These are phyloP conservation scores for Monochamus saltuarius DNA, from an alignment of 1,140 invertebrate genomes.

Conservation along the genomic window DNA sequence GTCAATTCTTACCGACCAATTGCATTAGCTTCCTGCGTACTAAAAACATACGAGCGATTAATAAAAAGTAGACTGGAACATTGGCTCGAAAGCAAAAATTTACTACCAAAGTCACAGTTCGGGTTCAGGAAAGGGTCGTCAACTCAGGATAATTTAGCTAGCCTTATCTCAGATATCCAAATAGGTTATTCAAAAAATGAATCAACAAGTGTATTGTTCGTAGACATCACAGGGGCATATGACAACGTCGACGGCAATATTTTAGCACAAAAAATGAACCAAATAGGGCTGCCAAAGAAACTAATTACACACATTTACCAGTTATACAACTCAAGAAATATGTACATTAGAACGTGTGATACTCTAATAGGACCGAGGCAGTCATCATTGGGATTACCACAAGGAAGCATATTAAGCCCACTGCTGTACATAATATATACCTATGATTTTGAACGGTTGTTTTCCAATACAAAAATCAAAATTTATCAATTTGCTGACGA, in stretches of 20 bases:
- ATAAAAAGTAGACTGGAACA: constrained; percentile 12
- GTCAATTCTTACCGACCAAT: constrained; percentile 5
- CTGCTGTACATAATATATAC: not conserved
- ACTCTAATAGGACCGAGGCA: not conserved
- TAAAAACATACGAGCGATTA: constrained; percentile 13
- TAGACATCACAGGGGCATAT: not conserved
- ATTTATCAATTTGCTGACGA: no score
- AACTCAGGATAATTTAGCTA: constrained; percentile 2
- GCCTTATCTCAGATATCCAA: constrained; percentile 10
- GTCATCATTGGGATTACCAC: not conserved
- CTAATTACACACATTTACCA: no score
- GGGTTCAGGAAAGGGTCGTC: constrained; percentile 1
- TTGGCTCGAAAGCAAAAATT: constrained; percentile 1
- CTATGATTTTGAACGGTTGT: no score
- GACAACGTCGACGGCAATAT: not conserved
- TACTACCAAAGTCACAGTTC: constrained; percentile 5
- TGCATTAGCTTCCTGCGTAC: constrained; percentile 7
- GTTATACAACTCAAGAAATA: not conserved
- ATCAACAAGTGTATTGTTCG: not conserved
- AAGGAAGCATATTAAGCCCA: not conserved
- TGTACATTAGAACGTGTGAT: not conserved
- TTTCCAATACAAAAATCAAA: no score
- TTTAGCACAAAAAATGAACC: not conserved
- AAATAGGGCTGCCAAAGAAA: not conserved
- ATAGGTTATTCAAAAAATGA: not conserved